Conservation (phyloP, 2,797 vertebrate genomes). For the Argya squamiceps region DNA sequence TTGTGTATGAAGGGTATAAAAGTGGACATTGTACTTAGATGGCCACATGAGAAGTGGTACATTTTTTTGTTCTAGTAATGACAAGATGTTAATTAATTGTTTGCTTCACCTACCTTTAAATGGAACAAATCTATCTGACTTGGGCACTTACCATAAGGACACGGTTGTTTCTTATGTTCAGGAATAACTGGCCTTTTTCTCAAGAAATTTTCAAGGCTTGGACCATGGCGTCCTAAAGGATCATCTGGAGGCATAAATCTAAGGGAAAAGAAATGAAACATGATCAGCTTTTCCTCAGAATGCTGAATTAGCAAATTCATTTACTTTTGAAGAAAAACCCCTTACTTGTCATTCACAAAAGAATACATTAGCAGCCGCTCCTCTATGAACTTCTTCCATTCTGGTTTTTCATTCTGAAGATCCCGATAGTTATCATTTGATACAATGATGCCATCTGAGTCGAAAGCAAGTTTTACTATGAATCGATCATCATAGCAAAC, state of each 20-base stretch:
- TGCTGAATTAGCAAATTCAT: neutral
- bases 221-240: conserved; percentile 95
- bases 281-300: neutral
- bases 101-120: neutral
- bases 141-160: conserved; percentile 91
- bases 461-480: conserved; percentile 97
- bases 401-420: conserved; percentile 97
- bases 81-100: neutral
- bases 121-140: neutral
- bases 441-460: conserved; percentile 98
- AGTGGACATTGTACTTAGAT: neutral
- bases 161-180: conserved; percentile 98
- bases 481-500: conserved; percentile 99
- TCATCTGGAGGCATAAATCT: conserved; percentile 99
- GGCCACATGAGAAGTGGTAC: neutral
- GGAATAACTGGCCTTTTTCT: conserved; percentile 95
- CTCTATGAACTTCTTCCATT: conserved; percentile 99
- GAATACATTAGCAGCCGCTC: conserved; percentile 98
- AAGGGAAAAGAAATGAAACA: neutral
- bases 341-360: conserved; percentile 99
- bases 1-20: neutral
- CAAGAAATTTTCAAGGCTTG: conserved; percentile 97
- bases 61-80: neutral
- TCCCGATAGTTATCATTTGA: conserved; percentile 99
- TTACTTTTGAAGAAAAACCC: neutral